Evolutionary conservation across 2,888 invertebrate genomes (phyloP).

Genomic region (Fragum sueziense): DNA sequence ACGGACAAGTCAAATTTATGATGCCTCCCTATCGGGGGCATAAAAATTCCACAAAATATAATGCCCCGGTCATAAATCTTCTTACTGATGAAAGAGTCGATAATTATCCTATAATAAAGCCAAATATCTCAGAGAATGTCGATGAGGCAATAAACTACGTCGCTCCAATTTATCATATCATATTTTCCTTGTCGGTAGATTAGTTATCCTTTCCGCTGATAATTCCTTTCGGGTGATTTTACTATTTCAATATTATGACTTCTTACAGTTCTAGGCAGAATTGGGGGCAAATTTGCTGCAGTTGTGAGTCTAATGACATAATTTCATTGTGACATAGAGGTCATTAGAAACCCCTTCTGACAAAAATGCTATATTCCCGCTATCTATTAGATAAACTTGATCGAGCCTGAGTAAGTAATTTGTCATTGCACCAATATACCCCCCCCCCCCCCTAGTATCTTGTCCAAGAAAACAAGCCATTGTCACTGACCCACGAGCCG

Average conservation of each 20-base stretch:
- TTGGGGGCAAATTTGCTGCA: neutral
- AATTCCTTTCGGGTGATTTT: conserved; percentile 7
- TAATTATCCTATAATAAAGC: conserved; percentile 19
- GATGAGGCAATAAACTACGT: conserved; percentile 18
- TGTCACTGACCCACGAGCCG: too few species aligned
- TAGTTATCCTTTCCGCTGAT: conserved; percentile 17
- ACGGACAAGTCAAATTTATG: too few species aligned
- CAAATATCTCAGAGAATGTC: conserved; percentile 3
- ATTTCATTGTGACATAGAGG: too few species aligned
- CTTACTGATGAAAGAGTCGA: neutral
- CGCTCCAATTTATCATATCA: conserved; percentile 14
- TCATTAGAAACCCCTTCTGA: too few species aligned
- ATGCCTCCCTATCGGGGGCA: too few species aligned
- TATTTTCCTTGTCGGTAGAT: conserved; percentile 22
- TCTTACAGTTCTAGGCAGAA: neutral
- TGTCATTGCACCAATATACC: too few species aligned
- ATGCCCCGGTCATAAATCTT: neutral
- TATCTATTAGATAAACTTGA: too few species aligned
- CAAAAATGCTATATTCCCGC: too few species aligned
- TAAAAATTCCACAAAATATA: too few species aligned
- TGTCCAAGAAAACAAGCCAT: too few species aligned
- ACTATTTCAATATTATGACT: neutral
- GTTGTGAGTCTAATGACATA: neutral
- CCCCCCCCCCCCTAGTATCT: too few species aligned
- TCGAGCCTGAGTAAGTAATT: too few species aligned